Percentiles rank a stretch among this genome's conserved stretches.
phyloP scores from a whole-genome alignment of 2,888 invertebrate genomes.

The Apamea anceps region DNA sequence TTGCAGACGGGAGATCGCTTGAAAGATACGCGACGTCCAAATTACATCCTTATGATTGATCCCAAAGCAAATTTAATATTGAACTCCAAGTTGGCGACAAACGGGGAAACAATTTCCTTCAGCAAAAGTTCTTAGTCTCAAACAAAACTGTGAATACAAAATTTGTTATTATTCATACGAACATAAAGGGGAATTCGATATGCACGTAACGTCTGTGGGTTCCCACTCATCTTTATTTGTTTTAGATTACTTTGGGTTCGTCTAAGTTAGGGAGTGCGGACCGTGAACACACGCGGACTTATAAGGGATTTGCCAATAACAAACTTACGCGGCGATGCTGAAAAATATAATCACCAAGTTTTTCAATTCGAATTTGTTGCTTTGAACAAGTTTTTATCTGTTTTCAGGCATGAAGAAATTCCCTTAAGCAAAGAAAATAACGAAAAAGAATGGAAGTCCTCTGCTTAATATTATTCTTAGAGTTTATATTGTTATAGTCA shows the following conservation, averaged over 20 bases:
- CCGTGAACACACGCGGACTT: constrained; percentile 81
- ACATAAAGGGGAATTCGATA: constrained; percentile 84
- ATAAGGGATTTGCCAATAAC: constrained; percentile 75
- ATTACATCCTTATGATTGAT: constrained; percentile 58
- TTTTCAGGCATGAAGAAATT: constrained; percentile 52
- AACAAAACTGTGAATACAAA: constrained; percentile 76
- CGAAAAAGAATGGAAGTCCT: constrained; percentile 45
- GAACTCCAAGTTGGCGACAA: constrained; percentile 66
- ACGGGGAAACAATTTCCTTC: constrained; percentile 66
- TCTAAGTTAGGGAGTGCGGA: constrained; percentile 79
- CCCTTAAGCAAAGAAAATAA: constrained; percentile 56
- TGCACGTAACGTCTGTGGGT: constrained; percentile 83
- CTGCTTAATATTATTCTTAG: constrained; percentile 39
- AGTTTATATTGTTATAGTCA: constrained; percentile 40
- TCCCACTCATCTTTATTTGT: constrained; percentile 88
- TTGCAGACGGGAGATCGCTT: constrained; percentile 18
- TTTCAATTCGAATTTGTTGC: constrained; percentile 80
- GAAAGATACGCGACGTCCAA: constrained; percentile 42
- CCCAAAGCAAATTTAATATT: constrained; percentile 60
- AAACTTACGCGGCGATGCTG: constrained; percentile 69
- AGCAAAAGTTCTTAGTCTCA: constrained; percentile 71
- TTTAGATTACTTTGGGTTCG: constrained; percentile 88
- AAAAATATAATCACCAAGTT: constrained; percentile 82
- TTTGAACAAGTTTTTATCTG: constrained; percentile 68
- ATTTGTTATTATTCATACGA: constrained; percentile 84